phyloP scores from a whole-genome alignment of 2,797 vertebrate genomes.

The Eurystomus glaucurus region DNA sequence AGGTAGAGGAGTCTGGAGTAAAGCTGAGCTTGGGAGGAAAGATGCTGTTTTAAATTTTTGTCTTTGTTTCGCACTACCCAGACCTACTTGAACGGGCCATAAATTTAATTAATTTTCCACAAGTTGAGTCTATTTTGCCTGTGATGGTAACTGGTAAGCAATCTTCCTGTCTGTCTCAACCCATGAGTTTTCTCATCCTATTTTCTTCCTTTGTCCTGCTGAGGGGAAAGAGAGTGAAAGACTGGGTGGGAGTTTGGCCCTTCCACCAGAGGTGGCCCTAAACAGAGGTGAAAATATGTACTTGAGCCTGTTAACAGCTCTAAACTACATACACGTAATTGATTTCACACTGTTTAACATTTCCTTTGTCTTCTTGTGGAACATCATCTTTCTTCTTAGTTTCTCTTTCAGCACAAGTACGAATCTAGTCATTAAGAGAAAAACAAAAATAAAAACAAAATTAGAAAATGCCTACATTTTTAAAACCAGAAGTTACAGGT shows the following conservation, averaged over 20 bases:
- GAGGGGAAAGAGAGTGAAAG: not conserved
- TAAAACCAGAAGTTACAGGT: not conserved
- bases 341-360: constrained; percentile 96
- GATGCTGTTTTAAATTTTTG: not conserved
- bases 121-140: not conserved
- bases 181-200: not conserved
- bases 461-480: not conserved
- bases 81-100: not conserved
- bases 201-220: not conserved
- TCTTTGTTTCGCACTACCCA: not conserved
- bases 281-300: not conserved
- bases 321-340: constrained; percentile 94
- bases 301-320: not conserved
- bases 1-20: not conserved
- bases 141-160: not conserved
- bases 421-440: constrained; percentile 85
- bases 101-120: not conserved
- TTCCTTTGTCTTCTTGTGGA: constrained; percentile 95
- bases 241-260: not conserved
- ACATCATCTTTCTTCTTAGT: constrained; percentile 92
- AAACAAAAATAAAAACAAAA: not conserved
- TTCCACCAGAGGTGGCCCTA: not conserved
- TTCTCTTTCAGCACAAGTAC: constrained; percentile 91
- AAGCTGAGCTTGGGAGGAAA: not conserved
- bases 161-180: not conserved